Percentiles rank a stretch among this genome's conserved stretches.
Evolutionary conservation across 2,888 invertebrate species (phyloP).

Genomic region (Cantharis lateralis): DNA sequence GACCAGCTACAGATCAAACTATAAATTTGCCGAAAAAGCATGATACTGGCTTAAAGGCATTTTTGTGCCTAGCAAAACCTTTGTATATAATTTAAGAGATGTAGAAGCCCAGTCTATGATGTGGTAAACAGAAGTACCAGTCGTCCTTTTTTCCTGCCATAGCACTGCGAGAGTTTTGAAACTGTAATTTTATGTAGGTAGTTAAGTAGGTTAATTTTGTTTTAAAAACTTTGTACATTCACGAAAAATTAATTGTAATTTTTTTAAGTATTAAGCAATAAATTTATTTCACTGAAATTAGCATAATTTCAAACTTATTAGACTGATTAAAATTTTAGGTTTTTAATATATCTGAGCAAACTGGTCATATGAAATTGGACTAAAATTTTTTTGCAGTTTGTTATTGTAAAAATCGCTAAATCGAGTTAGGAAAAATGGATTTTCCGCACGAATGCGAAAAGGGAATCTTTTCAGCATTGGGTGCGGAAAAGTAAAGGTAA

Average conservation of each 20-base stretch:
- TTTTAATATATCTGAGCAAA: too few relatives aligned
- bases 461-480: too few relatives aligned
- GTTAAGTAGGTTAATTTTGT: neutral
- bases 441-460: too few relatives aligned
- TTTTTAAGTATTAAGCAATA: neutral
- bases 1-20: slow-evolving; percentile 52
- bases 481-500: too few relatives aligned
- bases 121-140: slow-evolving; percentile 55
- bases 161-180: neutral
- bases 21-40: slow-evolving; percentile 50
- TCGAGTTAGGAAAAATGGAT: too few relatives aligned
- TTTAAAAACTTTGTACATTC: neutral
- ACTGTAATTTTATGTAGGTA: neutral
- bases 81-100: slow-evolving; percentile 55
- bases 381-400: too few relatives aligned
- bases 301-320: neutral
- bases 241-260: neutral
- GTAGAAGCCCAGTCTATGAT: slow-evolving; percentile 65
- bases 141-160: neutral
- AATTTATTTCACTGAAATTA: neutral
- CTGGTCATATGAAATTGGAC: too few relatives aligned
- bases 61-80: slow-evolving; percentile 39
- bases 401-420: too few relatives aligned
- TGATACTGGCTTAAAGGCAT: slow-evolving; percentile 51
- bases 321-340: too few relatives aligned